Percentiles rank a stretch among this genome's conserved stretches.
Evolutionary conservation across 1,140 invertebrate species (phyloP).

Genomic region (Pseudachorutes palmiensis): DNA sequence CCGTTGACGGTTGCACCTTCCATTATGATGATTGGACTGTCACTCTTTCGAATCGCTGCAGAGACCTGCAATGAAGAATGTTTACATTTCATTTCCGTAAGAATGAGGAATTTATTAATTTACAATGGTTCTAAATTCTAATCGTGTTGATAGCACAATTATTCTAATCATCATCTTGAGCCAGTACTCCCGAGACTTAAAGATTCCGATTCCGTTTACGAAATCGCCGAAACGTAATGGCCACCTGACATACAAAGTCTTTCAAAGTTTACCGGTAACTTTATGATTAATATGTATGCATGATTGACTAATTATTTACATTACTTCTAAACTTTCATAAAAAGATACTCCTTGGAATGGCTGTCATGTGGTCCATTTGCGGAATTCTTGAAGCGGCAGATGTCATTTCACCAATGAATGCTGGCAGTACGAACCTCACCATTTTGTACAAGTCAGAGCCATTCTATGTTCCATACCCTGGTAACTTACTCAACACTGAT

Average conservation of each 20-base stretch:
- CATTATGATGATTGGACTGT: conserved; percentile 67
- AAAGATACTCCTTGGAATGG: conserved; percentile 68
- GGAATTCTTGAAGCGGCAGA: conserved; percentile 60
- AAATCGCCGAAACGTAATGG: conserved; percentile 26
- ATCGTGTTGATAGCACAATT: conserved; percentile 61
- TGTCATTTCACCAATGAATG: conserved; percentile 56
- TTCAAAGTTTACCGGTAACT: conserved; percentile 32
- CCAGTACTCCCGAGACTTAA: conserved; percentile 62
- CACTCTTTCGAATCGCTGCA: conserved; percentile 65
- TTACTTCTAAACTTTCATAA: conserved; percentile 1
- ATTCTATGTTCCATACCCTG: conserved; percentile 58
- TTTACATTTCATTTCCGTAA: conserved; percentile 68
- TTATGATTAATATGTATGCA: not conserved
- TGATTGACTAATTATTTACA: not conserved
- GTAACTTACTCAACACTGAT: conserved; percentile 38
- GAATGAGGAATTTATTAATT: conserved; percentile 19
- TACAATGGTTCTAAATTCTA: conserved; percentile 41
- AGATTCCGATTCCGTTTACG: conserved; percentile 50
- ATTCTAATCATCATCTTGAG: conserved; percentile 69
- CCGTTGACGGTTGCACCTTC: conserved; percentile 73
- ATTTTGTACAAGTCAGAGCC: conserved; percentile 66
- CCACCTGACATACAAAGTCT: conserved; percentile 43
- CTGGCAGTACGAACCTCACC: conserved; percentile 59
- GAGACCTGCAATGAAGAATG: conserved; percentile 64
- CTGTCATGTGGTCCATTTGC: conserved; percentile 69